Base-by-base conservation (phyloP, 2,113 vertebrate genomes). In the Antennarius striatus region DNA sequence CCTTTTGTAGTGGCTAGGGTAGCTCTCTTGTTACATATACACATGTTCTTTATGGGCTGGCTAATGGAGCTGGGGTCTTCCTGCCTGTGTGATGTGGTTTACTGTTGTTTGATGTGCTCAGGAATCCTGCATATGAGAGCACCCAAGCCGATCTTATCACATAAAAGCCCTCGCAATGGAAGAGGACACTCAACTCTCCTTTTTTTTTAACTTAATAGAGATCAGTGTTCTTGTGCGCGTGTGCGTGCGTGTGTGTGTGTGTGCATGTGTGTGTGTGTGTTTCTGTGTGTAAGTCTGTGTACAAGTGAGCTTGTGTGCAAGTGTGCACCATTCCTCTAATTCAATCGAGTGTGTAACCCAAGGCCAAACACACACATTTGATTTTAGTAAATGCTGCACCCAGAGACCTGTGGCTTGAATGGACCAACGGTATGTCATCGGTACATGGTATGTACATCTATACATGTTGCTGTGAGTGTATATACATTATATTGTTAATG, bases 21-120 rank as follows among this genome's bases (percentile, higher is more conserved):
- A 68, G 72, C 82, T 88, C 90, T 90, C 81, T 51, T 80, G 74
- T 88, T 88, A 83, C 88, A 88, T 80, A 90, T 87, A 86, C 88
- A 87, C 87, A 85, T 85, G 85, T 88, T 89, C 83, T 92, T 92
- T 92, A 92, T 91, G 88, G 88, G 88, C 72, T 81, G 76, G 80
- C 84, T 91, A 92, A 91, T 91, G 91, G 91, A 90, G 78, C 71
- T 43, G 81, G 76, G 83, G 51, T 81, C 86, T 90, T 91, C 88
- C 89, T 91, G 87, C 80, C 76, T 73, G 85, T 91, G 83, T 87
- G 86, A 88, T 90, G 86, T 89, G 88, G 88, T 87, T 88, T 84
- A 67, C 78, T 82, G 78, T 86, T 83, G 89, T 90, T 91, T 92
- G 88, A 92, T 91, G 88, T 84, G 81, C 76, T 71, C 85, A 89